Evolutionary conservation across 2,888 invertebrate species (phyloP).

Genomic region (Cataglyphis albicans): DNA sequence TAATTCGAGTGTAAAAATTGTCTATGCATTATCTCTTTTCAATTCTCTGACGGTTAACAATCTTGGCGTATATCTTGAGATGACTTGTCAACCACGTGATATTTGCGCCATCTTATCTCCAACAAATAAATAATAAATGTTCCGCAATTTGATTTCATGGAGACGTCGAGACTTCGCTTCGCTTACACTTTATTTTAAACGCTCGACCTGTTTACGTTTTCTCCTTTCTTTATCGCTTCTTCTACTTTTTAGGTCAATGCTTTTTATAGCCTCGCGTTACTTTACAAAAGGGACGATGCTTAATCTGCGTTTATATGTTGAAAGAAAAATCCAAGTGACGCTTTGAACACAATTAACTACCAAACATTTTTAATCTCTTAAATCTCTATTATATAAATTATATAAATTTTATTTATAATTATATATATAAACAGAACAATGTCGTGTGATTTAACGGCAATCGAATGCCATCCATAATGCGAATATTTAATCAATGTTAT

Average conservation of each 20-base stretch:
- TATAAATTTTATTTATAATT: constrained; percentile 8
- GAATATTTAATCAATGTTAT: not conserved
- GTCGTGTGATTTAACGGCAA: too few species aligned
- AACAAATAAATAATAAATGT: constrained; percentile 54
- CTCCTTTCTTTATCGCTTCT: constrained; percentile 53
- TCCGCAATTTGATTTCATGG: constrained; percentile 46
- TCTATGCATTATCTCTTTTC: constrained; percentile 34
- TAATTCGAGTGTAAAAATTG: constrained; percentile 42
- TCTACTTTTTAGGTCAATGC: constrained; percentile 50
- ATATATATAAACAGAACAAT: not conserved
- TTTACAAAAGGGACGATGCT: constrained; percentile 45
- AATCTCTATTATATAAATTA: not conserved
- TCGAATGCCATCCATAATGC: not conserved
- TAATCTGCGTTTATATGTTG: constrained; percentile 46
- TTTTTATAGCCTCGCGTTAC: constrained; percentile 47
- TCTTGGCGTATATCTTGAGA: constrained; percentile 21
- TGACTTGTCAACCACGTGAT: constrained; percentile 50
- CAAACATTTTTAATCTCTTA: not conserved
- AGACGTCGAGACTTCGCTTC: constrained; percentile 45
- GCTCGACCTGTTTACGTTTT: constrained; percentile 56
- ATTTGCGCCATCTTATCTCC: constrained; percentile 36
- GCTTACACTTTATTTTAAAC: constrained; percentile 56
- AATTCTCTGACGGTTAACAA: constrained; percentile 29
- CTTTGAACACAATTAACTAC: constrained; percentile 29
- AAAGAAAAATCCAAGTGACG: constrained; percentile 25